These are phyloP conservation scores for Lamellibrachia columna DNA, from an alignment of 2,888 invertebrate species.

Conservation along the genomic window DNA sequence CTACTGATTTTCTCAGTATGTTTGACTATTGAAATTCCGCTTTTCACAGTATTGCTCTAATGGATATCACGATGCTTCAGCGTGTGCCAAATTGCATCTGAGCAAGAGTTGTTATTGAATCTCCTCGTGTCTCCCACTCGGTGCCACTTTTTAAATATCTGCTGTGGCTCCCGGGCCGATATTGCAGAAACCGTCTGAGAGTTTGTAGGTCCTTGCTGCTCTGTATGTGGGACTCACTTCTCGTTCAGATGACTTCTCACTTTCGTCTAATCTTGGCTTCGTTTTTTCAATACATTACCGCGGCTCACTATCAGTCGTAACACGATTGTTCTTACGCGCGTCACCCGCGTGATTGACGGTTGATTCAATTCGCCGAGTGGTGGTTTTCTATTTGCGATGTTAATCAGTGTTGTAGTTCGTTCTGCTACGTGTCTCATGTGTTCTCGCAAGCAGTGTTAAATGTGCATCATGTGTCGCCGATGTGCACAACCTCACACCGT, in stretches of 20 bases:
- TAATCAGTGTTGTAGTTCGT: neutral
- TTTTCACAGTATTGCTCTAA: too few relatives aligned
- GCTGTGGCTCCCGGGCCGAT: too few relatives aligned
- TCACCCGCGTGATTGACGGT: neutral
- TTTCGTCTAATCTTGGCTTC: neutral
- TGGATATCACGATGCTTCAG: too few relatives aligned
- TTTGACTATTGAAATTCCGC: too few relatives aligned
- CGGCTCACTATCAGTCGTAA: neutral
- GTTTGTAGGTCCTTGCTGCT: neutral
- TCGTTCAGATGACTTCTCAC: neutral
- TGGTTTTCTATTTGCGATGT: neutral
- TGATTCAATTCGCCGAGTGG: neutral
- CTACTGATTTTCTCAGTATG: too few relatives aligned
- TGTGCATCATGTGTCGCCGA: neutral
- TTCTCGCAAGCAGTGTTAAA: neutral
- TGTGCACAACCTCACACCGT: neutral
- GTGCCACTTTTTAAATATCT: too few relatives aligned
- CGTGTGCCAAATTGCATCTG: too few relatives aligned
- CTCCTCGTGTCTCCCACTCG: too few relatives aligned
- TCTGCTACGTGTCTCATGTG: neutral
- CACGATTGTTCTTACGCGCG: neutral
- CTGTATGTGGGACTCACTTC: neutral
- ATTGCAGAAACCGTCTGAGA: too few relatives aligned
- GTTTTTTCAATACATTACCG: neutral
- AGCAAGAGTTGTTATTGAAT: too few relatives aligned